These are phyloP conservation scores for Chascanopsetta lugubris DNA, from an alignment of 2,113 vertebrate genomes.

Conservation along the genomic window DNA sequence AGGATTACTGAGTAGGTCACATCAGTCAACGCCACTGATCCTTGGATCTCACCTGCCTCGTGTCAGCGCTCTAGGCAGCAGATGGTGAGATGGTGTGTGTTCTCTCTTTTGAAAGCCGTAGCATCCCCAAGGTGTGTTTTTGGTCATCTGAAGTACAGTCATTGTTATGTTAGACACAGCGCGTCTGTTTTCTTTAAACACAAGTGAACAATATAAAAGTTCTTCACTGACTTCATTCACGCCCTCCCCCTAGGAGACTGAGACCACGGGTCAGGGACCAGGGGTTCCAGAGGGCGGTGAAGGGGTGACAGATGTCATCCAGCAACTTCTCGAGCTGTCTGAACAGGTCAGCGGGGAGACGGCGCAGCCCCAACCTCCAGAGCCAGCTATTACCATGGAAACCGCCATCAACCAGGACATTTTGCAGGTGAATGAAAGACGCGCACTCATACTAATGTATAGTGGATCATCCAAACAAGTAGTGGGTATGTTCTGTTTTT, in stretches of 20 bases:
- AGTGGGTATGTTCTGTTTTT: no score
- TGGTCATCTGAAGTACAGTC: no score
- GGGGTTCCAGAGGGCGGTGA: conserved; percentile 83
- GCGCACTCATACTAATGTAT: background rate
- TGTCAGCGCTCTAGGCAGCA: background rate
- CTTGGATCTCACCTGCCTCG: no score
- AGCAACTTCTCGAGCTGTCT: conserved; percentile 95
- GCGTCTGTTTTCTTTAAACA: no score
- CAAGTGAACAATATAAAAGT: no score
- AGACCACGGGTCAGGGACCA: conserved; percentile 57
- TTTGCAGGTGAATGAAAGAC: conserved; percentile 85
- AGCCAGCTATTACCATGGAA: conserved; percentile 87
- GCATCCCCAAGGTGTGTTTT: background rate
- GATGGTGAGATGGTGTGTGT: background rate
- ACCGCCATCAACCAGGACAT: conserved; percentile 95
- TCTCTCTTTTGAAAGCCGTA: background rate
- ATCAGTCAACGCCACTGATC: no score
- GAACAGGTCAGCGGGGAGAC: conserved; percentile 90
- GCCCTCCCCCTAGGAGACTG: conserved; percentile 65
- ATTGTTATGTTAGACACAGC: no score
- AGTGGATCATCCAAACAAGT: background rate
- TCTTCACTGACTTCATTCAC: no score
- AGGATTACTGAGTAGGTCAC: no score
- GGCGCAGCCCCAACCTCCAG: conserved; percentile 82
- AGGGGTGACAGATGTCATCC: conserved; percentile 95